Base-by-base conservation (phyloP, 2,113 vertebrate genomes). In the Sclerurus mexicanus region DNA sequence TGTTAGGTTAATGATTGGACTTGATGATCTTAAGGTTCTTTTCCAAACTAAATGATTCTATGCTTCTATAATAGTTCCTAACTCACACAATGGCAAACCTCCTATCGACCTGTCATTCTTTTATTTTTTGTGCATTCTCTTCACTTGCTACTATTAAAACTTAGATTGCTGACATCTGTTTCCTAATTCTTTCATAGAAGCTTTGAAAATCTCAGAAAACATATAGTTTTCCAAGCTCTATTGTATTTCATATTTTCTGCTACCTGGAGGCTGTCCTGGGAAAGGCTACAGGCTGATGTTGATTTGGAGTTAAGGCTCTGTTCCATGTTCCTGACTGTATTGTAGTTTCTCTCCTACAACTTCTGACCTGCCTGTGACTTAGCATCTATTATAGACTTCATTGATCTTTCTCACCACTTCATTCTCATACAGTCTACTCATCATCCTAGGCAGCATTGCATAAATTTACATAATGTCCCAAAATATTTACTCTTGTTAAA, bases 401-500 rank as follows among this genome's bases (percentile, higher is more conserved):
- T 10, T 84, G 73, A 68, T 89, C 79, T 88, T 90, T 80, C 49
- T 85, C 40, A 72, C 7, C 22, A 44, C 21, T 93, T 77, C n/a
- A 31, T 72, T 94, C 46, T 92, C 37, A 58, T 60, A 74, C 22
- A 58, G 64, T 47, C 72, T 86, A 50, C 73, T 89, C 69, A 85
- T 81, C 27, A 49, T 78, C 42, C 50, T 59, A 78, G 59, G 35
- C 42, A 96, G 24, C 16, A 39, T 12, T 86, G 68, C 55, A 89
- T 69, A 94, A 71, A 71, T 91, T 87, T 92, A 33, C 19, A 72
- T 92, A 89, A 84, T 53, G 33, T 73, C 27, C 7, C 56, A 90
- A 90, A 94, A 88, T 86, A 90, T 92, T 96, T 95, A 84, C 50
- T 94, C 21, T 58, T 74, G 31, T 83, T 78, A 58, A 81, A 87